A percentile compares a stretch with the other conserved stretches of the same genome.
These are phyloP conservation scores for Drosophila fuyamai DNA, from an alignment of 1,140 invertebrate species.

Conservation along the genomic window DNA sequence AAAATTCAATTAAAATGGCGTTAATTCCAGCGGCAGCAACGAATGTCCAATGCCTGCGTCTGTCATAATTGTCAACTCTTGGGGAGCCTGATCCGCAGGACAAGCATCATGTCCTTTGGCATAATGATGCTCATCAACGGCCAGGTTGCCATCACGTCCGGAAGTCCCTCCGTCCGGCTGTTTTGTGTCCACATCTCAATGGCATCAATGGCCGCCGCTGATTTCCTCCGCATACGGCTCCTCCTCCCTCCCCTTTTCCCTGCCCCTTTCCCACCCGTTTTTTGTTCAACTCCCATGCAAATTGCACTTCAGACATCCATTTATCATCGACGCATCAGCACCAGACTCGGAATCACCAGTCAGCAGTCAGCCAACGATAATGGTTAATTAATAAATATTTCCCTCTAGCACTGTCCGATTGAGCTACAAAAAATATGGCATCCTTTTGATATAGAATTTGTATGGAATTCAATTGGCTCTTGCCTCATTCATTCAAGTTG, in stretches of 20 bases:
- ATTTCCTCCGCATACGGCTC: constrained; percentile 33
- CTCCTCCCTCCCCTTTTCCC: neutral
- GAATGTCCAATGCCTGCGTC: constrained; percentile 54
- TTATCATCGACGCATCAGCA: constrained; percentile 64
- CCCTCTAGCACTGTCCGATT: constrained; percentile 29
- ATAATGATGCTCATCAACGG: constrained; percentile 79
- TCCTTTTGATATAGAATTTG: constrained; percentile 41
- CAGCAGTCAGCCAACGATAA: constrained; percentile 58
- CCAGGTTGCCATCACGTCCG: constrained; percentile 42
- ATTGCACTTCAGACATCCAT: constrained; percentile 80
- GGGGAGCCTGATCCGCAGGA: constrained; percentile 45
- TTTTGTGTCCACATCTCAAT: constrained; percentile 42
- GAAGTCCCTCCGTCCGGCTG: constrained; percentile 16
- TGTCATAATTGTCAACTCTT: constrained; percentile 81
- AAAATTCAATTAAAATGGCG: constrained; percentile 84
- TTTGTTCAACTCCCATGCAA: constrained; percentile 61
- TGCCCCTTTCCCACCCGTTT: constrained; percentile 26
- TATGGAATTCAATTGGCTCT: constrained; percentile 18
- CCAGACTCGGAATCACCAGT: constrained; percentile 35
- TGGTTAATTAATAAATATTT: constrained; percentile 83
- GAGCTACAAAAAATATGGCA: constrained; percentile 10
- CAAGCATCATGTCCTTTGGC: constrained; percentile 62
- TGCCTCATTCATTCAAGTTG: neutral
- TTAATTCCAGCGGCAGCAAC: constrained; percentile 75
- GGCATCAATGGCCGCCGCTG: constrained; percentile 59